Evolutionary conservation across 2,797 vertebrate species (phyloP), one percentile per base, ranked within the genome.

Genomic region (Anniella stebbinsi): DNA sequence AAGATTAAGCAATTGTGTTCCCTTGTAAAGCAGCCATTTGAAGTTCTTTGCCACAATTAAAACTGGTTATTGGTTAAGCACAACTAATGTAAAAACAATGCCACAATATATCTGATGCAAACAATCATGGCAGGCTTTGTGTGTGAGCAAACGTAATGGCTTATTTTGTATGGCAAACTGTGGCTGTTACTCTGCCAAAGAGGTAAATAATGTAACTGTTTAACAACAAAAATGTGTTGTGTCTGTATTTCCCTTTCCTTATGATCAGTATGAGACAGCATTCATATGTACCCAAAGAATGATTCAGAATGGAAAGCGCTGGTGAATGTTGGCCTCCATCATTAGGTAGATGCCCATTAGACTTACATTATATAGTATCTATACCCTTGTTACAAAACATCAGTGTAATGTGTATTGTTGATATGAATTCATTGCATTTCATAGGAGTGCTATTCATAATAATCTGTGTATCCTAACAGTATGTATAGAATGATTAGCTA

Each of bases 231-330:
- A 18, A 57, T n/a, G 4, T 80, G 21, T 6, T 80, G 78, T 57
- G 78, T 51, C 48, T 54, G 77, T 18, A 57, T 54, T 80, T 51
- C 54, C 51, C 18, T 1, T 84, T 4, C 48, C 67, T 36, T 36
- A 23, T 18, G n/a, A n/a, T 84, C 33, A 2, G 45, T 23, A 84
- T 33, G 28, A 84, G 45, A 21, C 6, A 51, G 67, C 66, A 70
- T 23, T 30, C 66, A 70, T 69, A 23, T 72, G 69, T n/a, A 69
- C 82, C 60, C 36, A 84, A n/a, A 54, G n/a, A 51, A 72, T 72
- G 36, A n/a, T 85, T 85, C 45, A 72, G 45, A 85, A 85, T 85
- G 67, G 83, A 85, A 70, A 41, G 6, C 36, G 36, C 48, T 83
- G 63, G 38, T 85, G 83, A 54, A 72, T 67, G 41, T 83, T 54